A percentile compares a stretch with the other conserved stretches of the same genome.
Conservation (phyloP, 2,888 invertebrate genomes). For the Sarcophaga subvicina region DNA sequence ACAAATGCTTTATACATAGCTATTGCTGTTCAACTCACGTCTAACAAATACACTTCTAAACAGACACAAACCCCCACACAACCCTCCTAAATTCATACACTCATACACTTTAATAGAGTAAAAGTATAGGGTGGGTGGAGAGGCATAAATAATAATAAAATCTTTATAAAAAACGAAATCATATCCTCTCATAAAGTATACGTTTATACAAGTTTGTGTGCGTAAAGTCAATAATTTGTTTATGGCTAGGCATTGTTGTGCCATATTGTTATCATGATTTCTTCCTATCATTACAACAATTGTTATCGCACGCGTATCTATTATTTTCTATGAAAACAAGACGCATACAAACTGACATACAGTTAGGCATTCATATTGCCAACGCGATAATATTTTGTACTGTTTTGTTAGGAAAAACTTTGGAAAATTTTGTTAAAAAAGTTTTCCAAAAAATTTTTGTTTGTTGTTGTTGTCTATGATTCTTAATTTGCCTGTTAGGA, state of each 20-base stretch:
- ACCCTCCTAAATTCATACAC: too few species aligned
- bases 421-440: neutral
- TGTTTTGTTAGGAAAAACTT: neutral
- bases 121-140: neutral
- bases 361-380: too few species aligned
- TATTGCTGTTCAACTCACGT: conserved; percentile 29
- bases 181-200: neutral
- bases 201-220: too few species aligned
- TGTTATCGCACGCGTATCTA: conserved; percentile 54
- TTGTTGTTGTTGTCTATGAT: neutral
- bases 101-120: neutral
- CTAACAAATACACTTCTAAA: neutral
- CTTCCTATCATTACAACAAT: conserved; percentile 48
- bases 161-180: neutral
- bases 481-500: neutral
- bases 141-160: neutral
- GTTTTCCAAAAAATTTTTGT: neutral
- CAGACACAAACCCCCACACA: too few species aligned
- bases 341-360: neutral
- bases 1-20: neutral
- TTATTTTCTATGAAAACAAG: neutral
- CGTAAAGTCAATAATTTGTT: conserved; percentile 11
- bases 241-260: conserved; percentile 18
- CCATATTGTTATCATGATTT: conserved; percentile 64
- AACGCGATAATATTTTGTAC: too few species aligned